Conservation (phyloP, 2,888 invertebrate species). For the Hyalella azteca region DNA sequence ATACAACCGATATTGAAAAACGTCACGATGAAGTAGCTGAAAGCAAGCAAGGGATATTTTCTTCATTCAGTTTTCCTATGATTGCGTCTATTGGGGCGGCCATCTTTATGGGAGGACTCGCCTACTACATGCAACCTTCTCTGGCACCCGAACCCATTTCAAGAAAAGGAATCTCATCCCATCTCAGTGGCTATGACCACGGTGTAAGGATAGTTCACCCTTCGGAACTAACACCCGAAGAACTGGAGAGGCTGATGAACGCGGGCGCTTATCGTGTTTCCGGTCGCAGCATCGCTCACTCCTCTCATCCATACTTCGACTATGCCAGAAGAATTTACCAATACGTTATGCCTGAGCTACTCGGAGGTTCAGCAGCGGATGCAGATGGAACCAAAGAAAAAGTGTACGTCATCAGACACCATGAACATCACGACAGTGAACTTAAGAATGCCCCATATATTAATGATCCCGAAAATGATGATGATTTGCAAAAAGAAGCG, state of each 20-base stretch:
- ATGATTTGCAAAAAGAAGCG: not conserved
- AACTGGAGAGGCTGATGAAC: conserved; percentile 6
- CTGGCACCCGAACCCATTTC: not conserved
- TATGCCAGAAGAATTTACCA: not conserved
- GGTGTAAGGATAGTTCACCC: conserved; percentile 9
- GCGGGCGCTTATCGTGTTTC: not conserved
- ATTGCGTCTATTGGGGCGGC: not conserved
- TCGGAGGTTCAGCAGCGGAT: not conserved
- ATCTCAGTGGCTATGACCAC: not conserved
- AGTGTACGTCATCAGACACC: conserved; percentile 9
- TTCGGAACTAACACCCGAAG: not conserved
- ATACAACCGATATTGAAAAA: not conserved
- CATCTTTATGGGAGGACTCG: not conserved
- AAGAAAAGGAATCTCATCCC: not conserved
- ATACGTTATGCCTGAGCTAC: conserved; percentile 1
- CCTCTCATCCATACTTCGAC: not conserved
- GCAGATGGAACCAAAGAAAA: not conserved
- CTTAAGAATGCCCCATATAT: not conserved
- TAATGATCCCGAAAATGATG: not conserved
- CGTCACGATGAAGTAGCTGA: not conserved
- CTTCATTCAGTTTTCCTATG: not conserved
- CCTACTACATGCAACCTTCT: conserved; percentile 15
- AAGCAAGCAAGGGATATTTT: conserved; percentile 1
- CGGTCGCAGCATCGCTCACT: not conserved
- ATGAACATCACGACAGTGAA: not conserved